phyloP scores from a whole-genome alignment of 2,888 invertebrate species.

The Thalpophila matura region DNA sequence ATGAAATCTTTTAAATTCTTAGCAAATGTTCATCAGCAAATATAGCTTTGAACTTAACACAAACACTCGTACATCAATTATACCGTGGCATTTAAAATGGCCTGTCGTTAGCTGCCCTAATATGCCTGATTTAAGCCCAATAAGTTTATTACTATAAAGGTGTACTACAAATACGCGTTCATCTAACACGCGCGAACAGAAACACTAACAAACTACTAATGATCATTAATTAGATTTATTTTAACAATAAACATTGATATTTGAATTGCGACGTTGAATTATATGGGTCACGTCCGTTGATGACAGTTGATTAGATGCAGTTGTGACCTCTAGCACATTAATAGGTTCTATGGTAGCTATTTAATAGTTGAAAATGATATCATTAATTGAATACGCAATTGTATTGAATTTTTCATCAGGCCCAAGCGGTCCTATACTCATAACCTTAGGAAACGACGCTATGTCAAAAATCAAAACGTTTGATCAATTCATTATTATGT shows the following conservation, averaged over 20 bases:
- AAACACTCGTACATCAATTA: background rate
- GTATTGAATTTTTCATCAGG: constrained; percentile 37
- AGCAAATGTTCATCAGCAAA: background rate
- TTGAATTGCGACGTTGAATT: constrained; percentile 68
- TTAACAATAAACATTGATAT: constrained; percentile 64
- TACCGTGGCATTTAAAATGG: background rate
- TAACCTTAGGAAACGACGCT: constrained; percentile 23
- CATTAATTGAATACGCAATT: constrained; percentile 40
- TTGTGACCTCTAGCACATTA: constrained; percentile 54
- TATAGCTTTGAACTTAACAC: background rate
- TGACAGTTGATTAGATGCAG: constrained; percentile 60
- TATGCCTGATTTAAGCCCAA: background rate
- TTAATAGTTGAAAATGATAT: constrained; percentile 11
- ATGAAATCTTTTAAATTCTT: constrained; percentile 4
- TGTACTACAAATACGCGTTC: background rate
- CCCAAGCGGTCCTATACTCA: constrained; percentile 2
- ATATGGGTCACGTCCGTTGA: constrained; percentile 51
- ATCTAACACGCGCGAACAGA: constrained; percentile 53
- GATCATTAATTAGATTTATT: constrained; percentile 67
- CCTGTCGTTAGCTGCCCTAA: background rate
- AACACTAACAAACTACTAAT: constrained; percentile 65
- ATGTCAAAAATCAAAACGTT: constrained; percentile 10
- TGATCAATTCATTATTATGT: background rate
- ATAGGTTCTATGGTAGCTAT: constrained; percentile 30
- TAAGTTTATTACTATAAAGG: background rate